phyloP scores from a whole-genome alignment of 2,113 vertebrate species.

The Rafetus swinhoei region DNA sequence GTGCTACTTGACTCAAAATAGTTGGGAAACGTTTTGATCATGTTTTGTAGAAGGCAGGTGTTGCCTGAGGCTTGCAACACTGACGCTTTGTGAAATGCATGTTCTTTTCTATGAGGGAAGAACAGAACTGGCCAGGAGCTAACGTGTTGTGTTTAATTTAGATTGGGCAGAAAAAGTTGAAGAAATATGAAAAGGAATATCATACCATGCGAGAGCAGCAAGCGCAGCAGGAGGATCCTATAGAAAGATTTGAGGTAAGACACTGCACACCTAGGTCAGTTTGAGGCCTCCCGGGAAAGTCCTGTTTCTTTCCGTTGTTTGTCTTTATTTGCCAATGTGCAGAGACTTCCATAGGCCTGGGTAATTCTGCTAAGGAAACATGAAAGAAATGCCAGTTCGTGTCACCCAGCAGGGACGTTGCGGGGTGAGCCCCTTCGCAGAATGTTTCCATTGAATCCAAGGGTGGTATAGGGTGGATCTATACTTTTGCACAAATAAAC shows the following conservation, averaged over 20 bases:
- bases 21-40: background rate
- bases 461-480: background rate
- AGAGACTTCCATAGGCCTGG: background rate
- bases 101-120: background rate
- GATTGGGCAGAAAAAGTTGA: conserved; percentile 99
- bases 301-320: background rate
- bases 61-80: background rate
- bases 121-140: conserved; percentile 29
- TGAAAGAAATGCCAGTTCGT: background rate
- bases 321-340: background rate
- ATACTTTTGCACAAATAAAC: background rate
- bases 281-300: background rate
- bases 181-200: conserved; percentile 98
- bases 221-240: conserved; percentile 96
- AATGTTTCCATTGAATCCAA: background rate
- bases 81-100: conserved; percentile 14
- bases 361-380: accelerated
- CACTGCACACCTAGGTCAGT: background rate
- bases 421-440: background rate
- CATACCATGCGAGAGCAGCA: conserved; percentile 96
- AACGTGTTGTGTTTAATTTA: conserved; percentile 73
- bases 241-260: conserved; percentile 94
- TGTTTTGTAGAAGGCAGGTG: background rate
- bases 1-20: background rate
- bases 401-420: accelerated